Evolutionary conservation across 2,797 vertebrate species (phyloP).

Genomic region (Catharus ustulatus): DNA sequence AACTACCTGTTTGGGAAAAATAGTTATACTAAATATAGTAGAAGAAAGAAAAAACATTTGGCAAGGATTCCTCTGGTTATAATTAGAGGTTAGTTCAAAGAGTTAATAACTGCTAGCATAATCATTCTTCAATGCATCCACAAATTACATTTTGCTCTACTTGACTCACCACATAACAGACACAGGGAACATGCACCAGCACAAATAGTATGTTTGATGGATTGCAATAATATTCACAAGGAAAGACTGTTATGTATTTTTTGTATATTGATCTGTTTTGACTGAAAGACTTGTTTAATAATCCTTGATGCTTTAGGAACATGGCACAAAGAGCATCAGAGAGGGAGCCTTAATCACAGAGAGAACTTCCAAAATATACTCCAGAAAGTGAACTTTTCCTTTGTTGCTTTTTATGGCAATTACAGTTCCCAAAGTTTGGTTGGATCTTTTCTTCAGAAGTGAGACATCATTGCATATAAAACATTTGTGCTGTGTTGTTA

Average conservation of each 20-base stretch:
- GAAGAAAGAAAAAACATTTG: background rate
- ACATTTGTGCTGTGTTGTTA: background rate
- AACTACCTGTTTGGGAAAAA: background rate
- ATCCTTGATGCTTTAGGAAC: background rate
- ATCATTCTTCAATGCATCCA: background rate
- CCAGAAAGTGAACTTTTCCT: background rate
- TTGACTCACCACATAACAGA: background rate
- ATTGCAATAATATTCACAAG: background rate
- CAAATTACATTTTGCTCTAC: background rate
- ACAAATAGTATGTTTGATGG: background rate
- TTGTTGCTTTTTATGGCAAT: background rate
- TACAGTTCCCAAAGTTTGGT: background rate
- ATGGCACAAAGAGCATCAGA: background rate
- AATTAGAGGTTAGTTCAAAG: background rate
- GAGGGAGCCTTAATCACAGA: background rate
- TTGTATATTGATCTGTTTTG: constrained; percentile 23
- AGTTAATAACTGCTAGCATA: background rate
- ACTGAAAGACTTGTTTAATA: constrained; percentile 6
- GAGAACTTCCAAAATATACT: background rate
- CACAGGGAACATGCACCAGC: background rate
- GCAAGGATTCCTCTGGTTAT: background rate
- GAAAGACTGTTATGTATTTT: background rate
- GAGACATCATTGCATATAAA: background rate
- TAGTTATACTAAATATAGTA: background rate
- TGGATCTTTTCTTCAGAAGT: background rate